Evolutionary conservation across 2,888 invertebrate genomes (phyloP).

Genomic region (Campoplex capitator): DNA sequence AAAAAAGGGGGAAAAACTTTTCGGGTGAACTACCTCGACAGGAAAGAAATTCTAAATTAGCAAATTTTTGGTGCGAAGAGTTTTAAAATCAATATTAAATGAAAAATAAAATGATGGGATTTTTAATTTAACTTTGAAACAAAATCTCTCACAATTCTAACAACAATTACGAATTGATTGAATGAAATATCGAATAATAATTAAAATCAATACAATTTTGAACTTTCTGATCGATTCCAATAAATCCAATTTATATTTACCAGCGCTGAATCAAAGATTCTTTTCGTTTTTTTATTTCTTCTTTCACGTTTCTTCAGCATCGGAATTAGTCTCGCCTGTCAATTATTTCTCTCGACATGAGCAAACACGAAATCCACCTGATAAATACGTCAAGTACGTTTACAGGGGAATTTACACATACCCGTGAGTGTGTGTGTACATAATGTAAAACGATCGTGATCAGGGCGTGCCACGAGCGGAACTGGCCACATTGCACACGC

Average conservation of each 20-base stretch:
- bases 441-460: conserved; percentile 38
- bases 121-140: no score
- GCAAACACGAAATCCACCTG: conserved; percentile 24
- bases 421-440: no score
- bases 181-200: not conserved
- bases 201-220: not conserved
- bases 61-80: not conserved
- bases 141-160: no score
- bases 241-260: not conserved
- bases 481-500: conserved; percentile 12
- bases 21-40: not conserved
- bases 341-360: conserved; percentile 6
- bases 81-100: not conserved
- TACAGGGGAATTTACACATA: not conserved
- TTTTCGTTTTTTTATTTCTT: not conserved
- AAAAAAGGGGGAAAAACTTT: not conserved
- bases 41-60: not conserved
- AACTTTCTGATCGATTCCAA: not conserved
- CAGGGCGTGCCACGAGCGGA: conserved; percentile 54
- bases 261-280: not conserved
- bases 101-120: no score
- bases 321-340: not conserved
- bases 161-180: not conserved
- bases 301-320: not conserved
- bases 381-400: conserved; percentile 23